Percentiles rank a stretch among this genome's conserved stretches.
Conservation (phyloP, 2,888 invertebrate genomes). For the Drosophila nr. perissopoda region DNA sequence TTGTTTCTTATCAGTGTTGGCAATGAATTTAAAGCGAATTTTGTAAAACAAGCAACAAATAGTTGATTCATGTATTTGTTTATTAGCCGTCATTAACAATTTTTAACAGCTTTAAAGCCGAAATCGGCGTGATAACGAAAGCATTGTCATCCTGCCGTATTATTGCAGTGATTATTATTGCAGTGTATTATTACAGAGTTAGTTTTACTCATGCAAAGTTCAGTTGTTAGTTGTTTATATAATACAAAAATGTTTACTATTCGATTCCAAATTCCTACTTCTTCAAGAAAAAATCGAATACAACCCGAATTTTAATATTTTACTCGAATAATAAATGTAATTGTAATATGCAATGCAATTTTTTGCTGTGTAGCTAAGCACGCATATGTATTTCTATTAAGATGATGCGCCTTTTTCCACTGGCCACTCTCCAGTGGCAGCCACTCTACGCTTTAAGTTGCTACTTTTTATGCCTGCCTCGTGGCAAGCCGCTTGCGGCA, state of each 20-base stretch:
- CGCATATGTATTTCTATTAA: slow-evolving; percentile 75
- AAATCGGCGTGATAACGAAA: not conserved
- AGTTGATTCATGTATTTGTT: not conserved
- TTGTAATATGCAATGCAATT: not conserved
- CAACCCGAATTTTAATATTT: not conserved
- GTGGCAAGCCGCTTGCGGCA: slow-evolving; percentile 54
- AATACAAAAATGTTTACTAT: not conserved
- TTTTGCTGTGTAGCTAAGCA: slow-evolving; percentile 26
- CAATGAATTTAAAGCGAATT: not conserved
- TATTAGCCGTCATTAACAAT: not conserved
- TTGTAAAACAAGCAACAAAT: not conserved
- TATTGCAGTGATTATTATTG: not conserved
- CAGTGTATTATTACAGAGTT: not conserved
- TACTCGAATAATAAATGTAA: not conserved
- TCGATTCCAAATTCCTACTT: not conserved
- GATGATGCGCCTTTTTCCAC: slow-evolving; percentile 57
- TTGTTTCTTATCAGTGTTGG: not conserved
- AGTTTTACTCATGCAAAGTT: not conserved
- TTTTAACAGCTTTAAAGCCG: not conserved
- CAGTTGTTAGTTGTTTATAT: not conserved
- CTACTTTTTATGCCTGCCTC: slow-evolving; percentile 67
- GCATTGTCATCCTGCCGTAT: not conserved
- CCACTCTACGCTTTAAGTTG: slow-evolving; percentile 36
- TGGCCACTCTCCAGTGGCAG: slow-evolving; percentile 31
- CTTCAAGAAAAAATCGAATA: not conserved